Conservation (phyloP, 2,888 invertebrate species). For the Pyrocoelia pectoralis region DNA sequence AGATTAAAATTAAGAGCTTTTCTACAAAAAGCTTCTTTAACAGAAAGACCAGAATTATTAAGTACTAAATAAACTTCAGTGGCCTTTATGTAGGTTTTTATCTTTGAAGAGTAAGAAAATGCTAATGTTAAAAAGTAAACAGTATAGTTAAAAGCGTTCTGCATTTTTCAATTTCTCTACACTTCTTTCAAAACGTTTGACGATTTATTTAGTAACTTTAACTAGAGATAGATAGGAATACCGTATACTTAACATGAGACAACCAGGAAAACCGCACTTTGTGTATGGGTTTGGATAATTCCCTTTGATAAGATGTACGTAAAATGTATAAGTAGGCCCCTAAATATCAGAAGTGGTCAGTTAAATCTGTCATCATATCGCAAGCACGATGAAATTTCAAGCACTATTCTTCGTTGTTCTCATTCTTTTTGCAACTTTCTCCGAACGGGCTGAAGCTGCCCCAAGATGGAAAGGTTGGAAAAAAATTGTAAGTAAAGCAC, state of each 20-base stretch:
- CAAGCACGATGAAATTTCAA: constrained; percentile 24
- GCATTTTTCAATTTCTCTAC: too few relatives aligned
- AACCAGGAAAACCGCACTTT: not conserved
- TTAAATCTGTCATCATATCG: too few relatives aligned
- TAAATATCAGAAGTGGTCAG: not conserved
- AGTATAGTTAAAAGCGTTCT: not conserved
- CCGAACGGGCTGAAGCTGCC: constrained; percentile 17
- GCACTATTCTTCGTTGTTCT: constrained; percentile 18
- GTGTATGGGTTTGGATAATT: not conserved
- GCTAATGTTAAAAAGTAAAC: not conserved
- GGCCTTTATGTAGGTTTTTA: constrained; percentile 16
- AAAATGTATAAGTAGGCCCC: not conserved
- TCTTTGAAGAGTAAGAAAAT: not conserved
- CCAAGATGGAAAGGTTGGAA: constrained; percentile 26
- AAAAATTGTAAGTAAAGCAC: constrained; percentile 28
- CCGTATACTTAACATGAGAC: too few relatives aligned
- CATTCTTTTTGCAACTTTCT: constrained; percentile 15
- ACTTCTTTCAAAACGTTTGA: too few relatives aligned
- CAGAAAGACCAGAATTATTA: constrained; percentile 40
- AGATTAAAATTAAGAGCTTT: constrained; percentile 50
- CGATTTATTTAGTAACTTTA: too few relatives aligned
- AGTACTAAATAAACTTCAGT: constrained; percentile 38
- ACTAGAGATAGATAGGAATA: too few relatives aligned
- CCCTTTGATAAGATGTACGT: not conserved
- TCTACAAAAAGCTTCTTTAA: constrained; percentile 36